These are phyloP conservation scores for Salvator merianae DNA, from an alignment of 2,113 vertebrate species.

Conservation along the genomic window DNA sequence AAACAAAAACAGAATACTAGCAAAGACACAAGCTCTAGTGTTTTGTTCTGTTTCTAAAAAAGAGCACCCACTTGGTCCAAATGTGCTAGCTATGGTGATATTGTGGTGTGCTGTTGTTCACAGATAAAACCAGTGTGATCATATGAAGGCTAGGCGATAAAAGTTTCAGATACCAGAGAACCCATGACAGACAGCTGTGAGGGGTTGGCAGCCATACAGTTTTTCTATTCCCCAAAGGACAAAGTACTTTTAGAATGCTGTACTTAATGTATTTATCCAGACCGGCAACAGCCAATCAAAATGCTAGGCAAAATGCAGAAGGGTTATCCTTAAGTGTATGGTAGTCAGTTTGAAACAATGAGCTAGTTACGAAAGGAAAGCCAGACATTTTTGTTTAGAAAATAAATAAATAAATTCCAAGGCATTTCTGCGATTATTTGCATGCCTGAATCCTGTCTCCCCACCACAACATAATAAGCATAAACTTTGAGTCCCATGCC, in stretches of 20 bases:
- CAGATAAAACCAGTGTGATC: constrained; percentile 51
- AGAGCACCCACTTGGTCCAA: constrained; percentile 57
- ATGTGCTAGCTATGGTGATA: constrained; percentile 57
- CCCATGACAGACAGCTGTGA: constrained; percentile 19
- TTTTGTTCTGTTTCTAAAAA: constrained; percentile 47
- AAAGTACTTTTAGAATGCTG: constrained; percentile 27
- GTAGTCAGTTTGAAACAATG: constrained; percentile 51
- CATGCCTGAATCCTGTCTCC: constrained; percentile 73
- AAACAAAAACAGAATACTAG: constrained; percentile 63
- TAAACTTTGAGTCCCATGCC: constrained; percentile 62
- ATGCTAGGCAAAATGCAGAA: constrained; percentile 45
- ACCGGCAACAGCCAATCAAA: constrained; percentile 50
- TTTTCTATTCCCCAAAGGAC: neutral
- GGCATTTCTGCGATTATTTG: constrained; percentile 68
- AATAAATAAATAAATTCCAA: constrained; percentile 31
- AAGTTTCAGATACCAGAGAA: constrained; percentile 21
- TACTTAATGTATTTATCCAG: constrained; percentile 46
- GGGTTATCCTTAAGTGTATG: constrained; percentile 38
- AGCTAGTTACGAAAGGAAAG: constrained; percentile 59
- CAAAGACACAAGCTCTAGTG: constrained; percentile 69
- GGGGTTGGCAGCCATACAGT: constrained; percentile 20
- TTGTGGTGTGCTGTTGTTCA: constrained; percentile 58
- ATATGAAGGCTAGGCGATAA: constrained; percentile 48
- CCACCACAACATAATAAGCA: constrained; percentile 62
- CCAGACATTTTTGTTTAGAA: constrained; percentile 44